phyloP scores from a whole-genome alignment of 2,888 invertebrate genomes.

The Orgyia antiqua region DNA sequence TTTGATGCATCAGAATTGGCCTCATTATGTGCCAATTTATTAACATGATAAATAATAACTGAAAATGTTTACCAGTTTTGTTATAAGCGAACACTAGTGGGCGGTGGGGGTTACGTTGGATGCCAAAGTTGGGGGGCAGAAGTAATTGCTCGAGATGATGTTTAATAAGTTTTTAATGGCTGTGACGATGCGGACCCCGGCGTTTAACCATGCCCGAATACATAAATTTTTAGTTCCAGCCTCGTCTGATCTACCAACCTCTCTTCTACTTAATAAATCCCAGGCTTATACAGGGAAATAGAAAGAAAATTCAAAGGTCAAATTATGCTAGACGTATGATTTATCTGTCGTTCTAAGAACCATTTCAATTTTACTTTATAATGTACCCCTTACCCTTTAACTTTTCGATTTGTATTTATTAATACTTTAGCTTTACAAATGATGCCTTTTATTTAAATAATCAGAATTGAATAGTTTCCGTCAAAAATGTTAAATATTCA shows the following conservation, averaged over 20 bases:
- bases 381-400: slow-evolving; percentile 41
- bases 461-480: too few relatives aligned
- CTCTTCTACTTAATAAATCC: slow-evolving; percentile 5
- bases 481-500: too few relatives aligned
- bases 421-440: slow-evolving; percentile 16
- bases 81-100: slow-evolving; percentile 15
- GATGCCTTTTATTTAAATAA: not conserved
- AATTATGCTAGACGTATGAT: slow-evolving; percentile 27
- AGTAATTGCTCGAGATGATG: slow-evolving; percentile 82
- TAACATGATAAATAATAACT: too few relatives aligned
- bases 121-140: slow-evolving; percentile 39
- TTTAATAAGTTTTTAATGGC: slow-evolving; percentile 84
- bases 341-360: slow-evolving; percentile 37
- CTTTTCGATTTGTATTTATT: slow-evolving; percentile 35
- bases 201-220: slow-evolving; percentile 59
- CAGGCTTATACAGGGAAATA: slow-evolving; percentile 3
- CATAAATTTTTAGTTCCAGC: slow-evolving; percentile 41
- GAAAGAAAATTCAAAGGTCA: slow-evolving; percentile 22
- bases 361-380: slow-evolving; percentile 46
- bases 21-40: too few relatives aligned
- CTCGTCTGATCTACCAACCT: slow-evolving; percentile 23
- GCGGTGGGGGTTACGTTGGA: slow-evolving; percentile 21
- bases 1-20: too few relatives aligned
- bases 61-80: slow-evolving; percentile 14
- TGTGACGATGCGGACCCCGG: slow-evolving; percentile 57